Conservation (phyloP, 2,113 vertebrate species). For the Tapirus terrestris region DNA sequence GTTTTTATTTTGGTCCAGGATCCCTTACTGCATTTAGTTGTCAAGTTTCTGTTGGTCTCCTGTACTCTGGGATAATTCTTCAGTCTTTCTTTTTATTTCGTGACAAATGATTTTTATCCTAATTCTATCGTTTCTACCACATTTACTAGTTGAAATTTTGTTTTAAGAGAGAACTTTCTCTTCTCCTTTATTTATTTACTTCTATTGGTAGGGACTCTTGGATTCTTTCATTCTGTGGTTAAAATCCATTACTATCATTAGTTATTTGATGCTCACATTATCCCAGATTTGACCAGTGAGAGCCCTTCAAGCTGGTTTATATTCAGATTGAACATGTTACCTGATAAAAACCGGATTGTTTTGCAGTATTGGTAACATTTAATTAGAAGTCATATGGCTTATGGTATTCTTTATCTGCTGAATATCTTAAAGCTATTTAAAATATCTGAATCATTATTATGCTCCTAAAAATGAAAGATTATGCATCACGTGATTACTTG, state of each 20-base stretch:
- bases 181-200: not conserved
- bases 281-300: not conserved
- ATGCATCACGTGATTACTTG: not conserved
- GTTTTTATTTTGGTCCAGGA: not conserved
- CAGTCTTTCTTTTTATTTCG: conserved; percentile 4
- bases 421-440: conserved; percentile 12
- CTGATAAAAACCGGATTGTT: conserved; percentile 5
- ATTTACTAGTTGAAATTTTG: not conserved
- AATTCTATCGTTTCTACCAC: not conserved
- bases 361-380: not conserved
- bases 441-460: not conserved
- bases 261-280: not conserved
- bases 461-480: not conserved
- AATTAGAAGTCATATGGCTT: not conserved
- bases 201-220: not conserved
- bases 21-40: not conserved
- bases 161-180: not conserved
- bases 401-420: not conserved
- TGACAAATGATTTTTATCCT: not conserved
- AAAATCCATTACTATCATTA: not conserved
- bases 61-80: not conserved
- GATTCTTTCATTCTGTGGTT: conserved; percentile 15
- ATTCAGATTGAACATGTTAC: not conserved
- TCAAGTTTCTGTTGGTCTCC: not conserved
- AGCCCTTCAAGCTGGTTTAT: not conserved